Evolutionary conservation across 2,888 invertebrate genomes (phyloP).

Genomic region (Lasioglossum marginatum): DNA sequence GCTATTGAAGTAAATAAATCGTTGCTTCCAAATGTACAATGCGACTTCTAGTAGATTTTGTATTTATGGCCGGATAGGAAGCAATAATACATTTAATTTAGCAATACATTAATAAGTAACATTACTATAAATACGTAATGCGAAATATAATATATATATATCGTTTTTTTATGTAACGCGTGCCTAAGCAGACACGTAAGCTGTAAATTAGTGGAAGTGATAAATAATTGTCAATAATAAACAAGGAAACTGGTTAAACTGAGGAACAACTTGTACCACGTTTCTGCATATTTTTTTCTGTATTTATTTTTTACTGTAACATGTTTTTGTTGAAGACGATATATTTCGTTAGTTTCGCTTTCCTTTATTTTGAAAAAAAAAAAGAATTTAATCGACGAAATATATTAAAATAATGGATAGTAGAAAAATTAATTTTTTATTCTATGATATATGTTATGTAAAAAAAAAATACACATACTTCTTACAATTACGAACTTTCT

Average conservation of each 20-base stretch:
- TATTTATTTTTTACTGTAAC: slow-evolving; percentile 40
- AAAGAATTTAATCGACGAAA: neutral
- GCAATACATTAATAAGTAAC: slow-evolving; percentile 35
- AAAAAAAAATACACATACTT: slow-evolving; percentile 8
- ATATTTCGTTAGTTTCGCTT: slow-evolving; percentile 5
- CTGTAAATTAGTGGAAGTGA: slow-evolving; percentile 45
- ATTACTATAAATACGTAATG: slow-evolving; percentile 58
- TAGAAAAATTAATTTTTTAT: slow-evolving; percentile 9
- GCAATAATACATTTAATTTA: slow-evolving; percentile 67
- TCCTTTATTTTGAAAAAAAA: neutral
- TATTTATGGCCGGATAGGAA: slow-evolving; percentile 67
- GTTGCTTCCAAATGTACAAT: slow-evolving; percentile 35
- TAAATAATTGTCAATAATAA: slow-evolving; percentile 36
- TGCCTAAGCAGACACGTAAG: neutral
- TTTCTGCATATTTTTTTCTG: slow-evolving; percentile 33
- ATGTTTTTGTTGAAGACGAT: slow-evolving; percentile 4
- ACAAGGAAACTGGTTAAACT: slow-evolving; percentile 32
- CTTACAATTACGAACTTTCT: neutral
- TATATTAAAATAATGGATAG: slow-evolving; percentile 1
- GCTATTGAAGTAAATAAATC: slow-evolving; percentile 19
- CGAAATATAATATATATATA: slow-evolving; percentile 52
- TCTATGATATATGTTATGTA: slow-evolving; percentile 5
- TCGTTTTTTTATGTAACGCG: slow-evolving; percentile 33
- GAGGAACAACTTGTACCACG: slow-evolving; percentile 17
- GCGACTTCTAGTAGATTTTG: slow-evolving; percentile 50